These are phyloP conservation scores for Dicrostonyx torquatus DNA, from an alignment of 2,797 vertebrate genomes.

Conservation along the genomic window DNA sequence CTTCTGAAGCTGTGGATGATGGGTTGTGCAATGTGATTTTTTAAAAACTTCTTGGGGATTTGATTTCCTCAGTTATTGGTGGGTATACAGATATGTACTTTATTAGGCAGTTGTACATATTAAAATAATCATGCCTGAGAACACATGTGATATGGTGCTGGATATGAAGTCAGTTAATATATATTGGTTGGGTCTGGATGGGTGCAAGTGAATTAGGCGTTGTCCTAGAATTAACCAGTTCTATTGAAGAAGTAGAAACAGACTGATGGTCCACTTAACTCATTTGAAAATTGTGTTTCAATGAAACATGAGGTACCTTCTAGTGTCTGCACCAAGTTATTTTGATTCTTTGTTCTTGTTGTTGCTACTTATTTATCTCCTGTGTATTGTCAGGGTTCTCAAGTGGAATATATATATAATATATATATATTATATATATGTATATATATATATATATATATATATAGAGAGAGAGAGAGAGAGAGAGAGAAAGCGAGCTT, in stretches of 20 bases:
- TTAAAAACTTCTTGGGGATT: constrained; percentile 47
- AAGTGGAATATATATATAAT: too few relatives aligned
- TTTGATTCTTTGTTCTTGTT: neutral
- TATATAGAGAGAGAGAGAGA: too few relatives aligned
- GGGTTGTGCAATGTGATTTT: constrained; percentile 38
- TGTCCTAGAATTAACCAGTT: neutral
- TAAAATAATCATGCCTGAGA: neutral
- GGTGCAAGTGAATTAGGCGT: neutral
- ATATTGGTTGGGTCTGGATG: neutral
- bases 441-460: neutral
- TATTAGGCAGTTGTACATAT: constrained; percentile 6
- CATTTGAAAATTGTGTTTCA: neutral
- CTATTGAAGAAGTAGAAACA: neutral
- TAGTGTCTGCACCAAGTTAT: neutral
- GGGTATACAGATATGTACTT: constrained; percentile 6
- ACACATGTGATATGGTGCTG: neutral
- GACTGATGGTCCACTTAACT: neutral
- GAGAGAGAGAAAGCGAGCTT: neutral
- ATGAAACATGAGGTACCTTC: neutral
- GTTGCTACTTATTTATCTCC: neutral
- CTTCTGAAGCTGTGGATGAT: constrained; percentile 45
- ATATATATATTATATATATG: neutral
- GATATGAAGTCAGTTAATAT: neutral
- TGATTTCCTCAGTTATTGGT: constrained; percentile 37
- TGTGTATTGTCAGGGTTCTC: neutral